Evolutionary conservation across 2,888 invertebrate species (phyloP).

Genomic region (Sepioteuthis lessoniana): DNA sequence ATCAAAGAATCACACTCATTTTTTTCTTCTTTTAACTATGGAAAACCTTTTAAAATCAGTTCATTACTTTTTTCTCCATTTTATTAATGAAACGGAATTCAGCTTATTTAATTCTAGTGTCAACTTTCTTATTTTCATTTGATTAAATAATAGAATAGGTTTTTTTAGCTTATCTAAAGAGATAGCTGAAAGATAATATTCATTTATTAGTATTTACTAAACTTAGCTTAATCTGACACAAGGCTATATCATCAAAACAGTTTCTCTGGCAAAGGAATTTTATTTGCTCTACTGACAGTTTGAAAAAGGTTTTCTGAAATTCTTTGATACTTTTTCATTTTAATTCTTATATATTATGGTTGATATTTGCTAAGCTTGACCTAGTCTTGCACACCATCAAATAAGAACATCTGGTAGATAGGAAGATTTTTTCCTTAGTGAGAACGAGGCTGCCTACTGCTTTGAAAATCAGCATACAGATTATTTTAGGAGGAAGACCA

Average conservation of each 20-base stretch:
- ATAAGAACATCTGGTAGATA: no score
- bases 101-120: background rate
- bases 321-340: background rate
- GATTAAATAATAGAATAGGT: background rate
- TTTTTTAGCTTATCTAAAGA: background rate
- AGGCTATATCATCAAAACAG: background rate
- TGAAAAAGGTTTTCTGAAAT: background rate
- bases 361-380: no score
- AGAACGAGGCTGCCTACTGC: no score
- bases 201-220: background rate
- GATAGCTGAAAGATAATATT: background rate
- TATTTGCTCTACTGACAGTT: background rate
- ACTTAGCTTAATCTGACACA: background rate
- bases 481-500: no score
- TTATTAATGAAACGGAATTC: background rate
- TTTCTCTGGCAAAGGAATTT: background rate
- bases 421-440: no score
- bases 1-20: background rate
- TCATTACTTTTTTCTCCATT: background rate
- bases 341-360: background rate
- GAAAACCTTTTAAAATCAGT: conserved; percentile 21
- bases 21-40: background rate
- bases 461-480: no score
- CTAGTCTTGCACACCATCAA: no score
- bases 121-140: background rate